A percentile compares a stretch with the other conserved stretches of the same genome.
These are phyloP conservation scores for Rhinogobio ventralis DNA, from an alignment of 2,797 vertebrate species.

Conservation along the genomic window DNA sequence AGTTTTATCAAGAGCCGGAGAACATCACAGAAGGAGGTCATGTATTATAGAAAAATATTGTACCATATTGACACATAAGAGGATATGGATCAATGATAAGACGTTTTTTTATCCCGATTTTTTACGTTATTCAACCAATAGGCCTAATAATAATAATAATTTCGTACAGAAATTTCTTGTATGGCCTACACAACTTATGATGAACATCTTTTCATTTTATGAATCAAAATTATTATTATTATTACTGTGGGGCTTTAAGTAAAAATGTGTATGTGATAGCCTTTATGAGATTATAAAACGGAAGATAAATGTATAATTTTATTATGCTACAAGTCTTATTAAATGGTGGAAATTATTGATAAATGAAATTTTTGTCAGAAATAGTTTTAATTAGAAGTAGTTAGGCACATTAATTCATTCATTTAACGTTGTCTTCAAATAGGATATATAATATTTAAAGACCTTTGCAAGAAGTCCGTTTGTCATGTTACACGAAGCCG, in stretches of 20 bases:
- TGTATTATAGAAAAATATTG: constrained; percentile 12
- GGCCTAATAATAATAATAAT: background rate
- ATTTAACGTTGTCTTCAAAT: background rate
- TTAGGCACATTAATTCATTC: background rate
- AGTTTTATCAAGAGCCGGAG: constrained; percentile 3
- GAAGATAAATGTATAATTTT: background rate
- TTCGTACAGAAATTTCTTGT: background rate
- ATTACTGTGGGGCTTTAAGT: background rate
- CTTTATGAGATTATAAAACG: background rate
- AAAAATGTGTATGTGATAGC: background rate
- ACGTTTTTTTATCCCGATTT: background rate
- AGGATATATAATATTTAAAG: background rate
- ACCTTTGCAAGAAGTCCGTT: background rate
- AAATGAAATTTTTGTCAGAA: background rate
- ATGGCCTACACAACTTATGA: background rate
- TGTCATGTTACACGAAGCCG: background rate
- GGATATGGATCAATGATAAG: background rate
- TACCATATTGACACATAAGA: constrained; percentile 1
- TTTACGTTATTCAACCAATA: background rate
- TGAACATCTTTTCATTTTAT: background rate
- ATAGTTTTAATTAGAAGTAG: background rate
- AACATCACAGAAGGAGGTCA: constrained; percentile 30
- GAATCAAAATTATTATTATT: background rate
- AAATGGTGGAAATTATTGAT: background rate
- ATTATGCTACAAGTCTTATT: too few relatives aligned